Conservation (phyloP, 2,113 vertebrate species). For the Lasiurus cinereus region DNA sequence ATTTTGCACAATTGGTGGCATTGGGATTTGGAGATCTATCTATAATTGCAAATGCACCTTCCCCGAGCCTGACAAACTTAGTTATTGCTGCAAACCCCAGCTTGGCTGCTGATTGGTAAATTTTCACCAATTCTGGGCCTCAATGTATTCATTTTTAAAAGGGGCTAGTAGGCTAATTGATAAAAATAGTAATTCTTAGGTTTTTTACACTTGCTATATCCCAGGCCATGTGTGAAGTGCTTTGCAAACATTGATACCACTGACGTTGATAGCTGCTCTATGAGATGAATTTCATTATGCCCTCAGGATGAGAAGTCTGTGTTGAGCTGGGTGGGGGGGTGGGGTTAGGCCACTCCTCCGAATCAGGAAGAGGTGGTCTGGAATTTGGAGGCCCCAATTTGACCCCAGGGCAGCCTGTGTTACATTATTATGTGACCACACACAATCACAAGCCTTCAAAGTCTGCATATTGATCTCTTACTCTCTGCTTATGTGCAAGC, state of each 20-base stretch:
- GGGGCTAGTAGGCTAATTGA: neutral
- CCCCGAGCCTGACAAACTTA: neutral
- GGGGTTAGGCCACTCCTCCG: neutral
- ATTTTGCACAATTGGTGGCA: neutral
- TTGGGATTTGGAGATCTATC: neutral
- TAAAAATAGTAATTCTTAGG: neutral
- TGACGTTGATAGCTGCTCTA: neutral
- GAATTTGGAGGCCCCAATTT: neutral
- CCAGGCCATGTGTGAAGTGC: neutral
- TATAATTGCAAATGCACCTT: neutral
- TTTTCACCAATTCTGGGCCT: constrained; percentile 6
- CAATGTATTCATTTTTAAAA: constrained; percentile 27
- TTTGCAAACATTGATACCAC: constrained; percentile 17
- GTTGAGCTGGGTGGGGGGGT: neutral
- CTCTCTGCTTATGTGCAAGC: neutral
- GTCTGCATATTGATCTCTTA: neutral
- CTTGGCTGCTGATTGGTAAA: neutral
- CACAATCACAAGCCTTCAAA: constrained; percentile 8
- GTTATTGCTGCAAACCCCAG: neutral
- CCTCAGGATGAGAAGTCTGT: neutral
- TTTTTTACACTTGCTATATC: neutral
- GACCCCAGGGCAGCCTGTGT: neutral
- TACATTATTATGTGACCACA: constrained; percentile 46
- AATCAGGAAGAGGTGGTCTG: neutral
- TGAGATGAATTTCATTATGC: neutral